Base-by-base conservation (phyloP, 2,888 invertebrate species). In the Caenorhabditis macrosperma region DNA sequence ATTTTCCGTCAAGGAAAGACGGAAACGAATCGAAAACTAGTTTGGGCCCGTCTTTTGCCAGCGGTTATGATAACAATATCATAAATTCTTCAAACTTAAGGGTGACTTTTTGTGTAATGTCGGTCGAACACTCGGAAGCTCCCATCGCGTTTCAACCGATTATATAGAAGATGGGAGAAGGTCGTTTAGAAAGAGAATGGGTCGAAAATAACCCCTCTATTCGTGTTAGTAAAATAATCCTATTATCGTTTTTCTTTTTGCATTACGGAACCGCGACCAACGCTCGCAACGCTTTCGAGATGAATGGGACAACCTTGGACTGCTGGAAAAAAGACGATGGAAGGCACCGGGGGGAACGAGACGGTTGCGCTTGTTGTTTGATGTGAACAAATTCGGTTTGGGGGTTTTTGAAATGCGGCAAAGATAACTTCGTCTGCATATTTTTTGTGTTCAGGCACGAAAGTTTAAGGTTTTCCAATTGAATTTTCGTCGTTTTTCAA, bases 341-440 rank as follows among this genome's bases (percentile, higher is more conserved):
- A 57, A 52, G 28, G 6, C 20, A 15, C n/a, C 6, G 38, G 20
- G 44, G 41, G 22, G 2, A 20, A 59, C 35, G 17, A 55, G 24
- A 10, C n/a, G 26, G 9, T 35, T 20, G 24, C 20, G 17, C 2
- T 41, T 63, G 63, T 63, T 72, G 63, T 72, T 72, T 46, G 48
- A 38, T 63, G 63, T 35, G 63, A 61, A 54, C 46, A 71, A 69
- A 60, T 61, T 61, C n/a, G 26, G 28, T 61, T 20, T 12, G 33
- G 17, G 9, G 33, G 26, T 57, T 52, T 59, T 15, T 41, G 66
- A 46, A 55, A 46, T 35, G 22, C 55, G 44, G 26, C 46, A 54
- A 55, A 57, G 72, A 63, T 72, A 72, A 72, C 72, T 38, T 72
- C 52, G 72, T 72, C 63, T 72, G 72, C 72, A 72, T 72, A 72